Conservation (phyloP, 1,140 invertebrate genomes). For the Ceratina japonica region DNA sequence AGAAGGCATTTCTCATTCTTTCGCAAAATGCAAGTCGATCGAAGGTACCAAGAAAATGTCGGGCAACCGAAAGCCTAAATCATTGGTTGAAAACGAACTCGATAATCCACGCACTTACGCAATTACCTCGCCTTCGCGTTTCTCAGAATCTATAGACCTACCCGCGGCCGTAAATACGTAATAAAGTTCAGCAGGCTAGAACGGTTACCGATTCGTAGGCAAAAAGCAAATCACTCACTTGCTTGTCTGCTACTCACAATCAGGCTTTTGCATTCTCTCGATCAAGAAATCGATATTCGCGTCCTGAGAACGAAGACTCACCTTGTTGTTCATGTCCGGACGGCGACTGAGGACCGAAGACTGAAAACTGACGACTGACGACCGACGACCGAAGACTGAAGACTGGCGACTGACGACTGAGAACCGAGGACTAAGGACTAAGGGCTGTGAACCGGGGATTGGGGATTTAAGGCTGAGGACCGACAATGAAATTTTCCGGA, state of each 20-base stretch:
- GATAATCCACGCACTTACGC: constrained; percentile 17
- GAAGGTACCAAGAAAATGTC: no score
- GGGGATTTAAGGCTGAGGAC: no score
- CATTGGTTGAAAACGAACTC: not conserved
- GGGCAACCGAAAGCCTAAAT: not conserved
- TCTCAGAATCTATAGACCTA: constrained; percentile 11
- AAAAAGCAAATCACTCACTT: constrained; percentile 42
- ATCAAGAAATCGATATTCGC: not conserved
- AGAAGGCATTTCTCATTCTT: not conserved
- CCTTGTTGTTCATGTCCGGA: not conserved
- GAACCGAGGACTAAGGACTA: no score
- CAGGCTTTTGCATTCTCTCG: not conserved
- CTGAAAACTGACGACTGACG: no score
- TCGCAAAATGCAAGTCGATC: not conserved
- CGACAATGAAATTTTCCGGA: not conserved
- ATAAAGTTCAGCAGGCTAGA: constrained; percentile 42
- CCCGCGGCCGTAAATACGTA: constrained; percentile 17
- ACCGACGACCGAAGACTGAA: no score
- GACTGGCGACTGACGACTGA: no score
- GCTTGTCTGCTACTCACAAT: not conserved
- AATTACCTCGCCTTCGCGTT: constrained; percentile 30
- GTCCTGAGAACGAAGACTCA: not conserved
- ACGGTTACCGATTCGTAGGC: constrained; percentile 19
- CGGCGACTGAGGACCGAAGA: no score
- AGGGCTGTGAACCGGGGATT: no score